Evolutionary conservation across 2,888 invertebrate genomes (phyloP).

Genomic region (Melinaea menophilus): DNA sequence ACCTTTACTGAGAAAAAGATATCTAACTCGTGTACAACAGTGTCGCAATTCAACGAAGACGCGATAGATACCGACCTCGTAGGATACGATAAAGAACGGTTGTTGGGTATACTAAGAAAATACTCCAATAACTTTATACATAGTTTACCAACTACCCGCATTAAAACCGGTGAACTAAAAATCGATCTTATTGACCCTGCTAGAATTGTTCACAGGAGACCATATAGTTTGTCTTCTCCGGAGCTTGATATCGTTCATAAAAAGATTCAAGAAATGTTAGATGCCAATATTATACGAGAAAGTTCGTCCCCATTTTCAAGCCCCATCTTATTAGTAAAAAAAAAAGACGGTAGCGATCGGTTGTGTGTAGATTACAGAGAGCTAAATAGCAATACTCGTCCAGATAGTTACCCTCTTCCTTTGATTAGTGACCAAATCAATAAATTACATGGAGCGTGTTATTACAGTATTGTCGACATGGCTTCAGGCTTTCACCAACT

Average conservation of each 20-base stretch:
- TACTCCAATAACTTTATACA: constrained; percentile 7
- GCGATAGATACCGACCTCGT: too few relatives aligned
- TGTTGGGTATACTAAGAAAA: constrained; percentile 9
- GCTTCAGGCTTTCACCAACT: constrained; percentile 21
- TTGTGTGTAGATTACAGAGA: constrained; percentile 19
- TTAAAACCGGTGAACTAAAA: constrained; percentile 28
- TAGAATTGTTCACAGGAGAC: constrained; percentile 25
- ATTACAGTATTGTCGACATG: constrained; percentile 14
- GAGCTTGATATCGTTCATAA: constrained; percentile 32
- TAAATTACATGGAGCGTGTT: constrained; percentile 12
- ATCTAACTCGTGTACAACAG: too few relatives aligned
- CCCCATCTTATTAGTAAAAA: constrained; percentile 8
- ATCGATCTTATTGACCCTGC: constrained; percentile 22
- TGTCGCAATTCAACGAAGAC: too few relatives aligned
- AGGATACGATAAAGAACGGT: constrained; percentile 6
- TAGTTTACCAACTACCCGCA: constrained; percentile 30
- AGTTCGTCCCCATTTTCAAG: not conserved
- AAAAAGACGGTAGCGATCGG: constrained; percentile 18
- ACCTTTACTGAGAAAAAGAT: too few relatives aligned
- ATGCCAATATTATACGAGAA: too few relatives aligned
- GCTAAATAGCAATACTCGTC: constrained; percentile 24
- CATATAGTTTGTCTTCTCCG: constrained; percentile 30
- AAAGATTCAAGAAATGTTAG: constrained; percentile 26
- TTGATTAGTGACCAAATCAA: constrained; percentile 21
- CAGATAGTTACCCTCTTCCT: constrained; percentile 28